phyloP scores from a whole-genome alignment of 2,888 invertebrate genomes.

The Ichneumon xanthorius region DNA sequence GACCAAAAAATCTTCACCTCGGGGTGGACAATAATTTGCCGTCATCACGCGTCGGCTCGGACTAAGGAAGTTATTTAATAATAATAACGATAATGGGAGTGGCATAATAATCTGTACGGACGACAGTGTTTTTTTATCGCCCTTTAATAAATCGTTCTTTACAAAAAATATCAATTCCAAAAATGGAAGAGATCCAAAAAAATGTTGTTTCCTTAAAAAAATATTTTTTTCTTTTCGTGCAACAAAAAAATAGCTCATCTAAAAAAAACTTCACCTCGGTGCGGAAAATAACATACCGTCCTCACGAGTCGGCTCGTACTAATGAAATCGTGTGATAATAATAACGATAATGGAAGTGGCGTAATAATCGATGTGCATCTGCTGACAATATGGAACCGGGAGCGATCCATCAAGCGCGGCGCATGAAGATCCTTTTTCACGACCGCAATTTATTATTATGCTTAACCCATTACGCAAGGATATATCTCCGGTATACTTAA shows the following conservation, averaged over 20 bases:
- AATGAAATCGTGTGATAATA: background rate
- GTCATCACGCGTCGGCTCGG: background rate
- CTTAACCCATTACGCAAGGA: constrained; percentile 28
- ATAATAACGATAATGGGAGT: too few relatives aligned
- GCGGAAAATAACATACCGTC: background rate
- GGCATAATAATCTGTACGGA: background rate
- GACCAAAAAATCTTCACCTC: too few relatives aligned
- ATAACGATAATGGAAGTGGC: constrained; percentile 11
- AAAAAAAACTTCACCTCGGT: background rate
- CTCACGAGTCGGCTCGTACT: too few relatives aligned
- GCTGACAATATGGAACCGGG: constrained; percentile 1
- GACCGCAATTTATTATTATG: constrained; percentile 34
- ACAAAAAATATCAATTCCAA: background rate
- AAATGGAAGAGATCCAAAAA: background rate
- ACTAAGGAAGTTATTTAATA: background rate
- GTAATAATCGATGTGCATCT: background rate
- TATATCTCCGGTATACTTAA: constrained; percentile 15
- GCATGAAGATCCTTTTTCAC: constrained; percentile 14
- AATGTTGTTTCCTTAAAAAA: background rate
- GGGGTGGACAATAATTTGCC: background rate
- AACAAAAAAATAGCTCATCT: background rate
- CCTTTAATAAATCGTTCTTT: too few relatives aligned
- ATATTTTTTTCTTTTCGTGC: background rate
- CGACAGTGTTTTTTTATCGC: too few relatives aligned
- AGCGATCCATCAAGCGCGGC: background rate